A percentile compares a stretch with the other conserved stretches of the same genome.
Conservation (phyloP, 2,797 vertebrate genomes). For the Petrocephalus schoutedeni region DNA sequence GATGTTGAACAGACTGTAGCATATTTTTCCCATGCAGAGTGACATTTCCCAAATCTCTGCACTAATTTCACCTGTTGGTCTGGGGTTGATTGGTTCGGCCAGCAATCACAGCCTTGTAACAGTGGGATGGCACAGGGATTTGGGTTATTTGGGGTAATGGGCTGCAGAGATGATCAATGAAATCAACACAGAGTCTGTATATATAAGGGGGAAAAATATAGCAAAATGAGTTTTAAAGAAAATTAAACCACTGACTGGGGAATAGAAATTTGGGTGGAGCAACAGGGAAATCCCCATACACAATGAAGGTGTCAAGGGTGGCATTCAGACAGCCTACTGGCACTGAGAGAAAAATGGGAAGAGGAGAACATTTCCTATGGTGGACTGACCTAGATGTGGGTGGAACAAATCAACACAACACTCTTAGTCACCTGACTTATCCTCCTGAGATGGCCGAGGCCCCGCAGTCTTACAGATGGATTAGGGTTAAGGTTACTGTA, state of each 20-base stretch:
- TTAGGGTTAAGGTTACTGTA: neutral
- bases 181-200: neutral
- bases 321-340: neutral
- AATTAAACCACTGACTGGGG: neutral
- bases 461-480: neutral
- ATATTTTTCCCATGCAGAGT: neutral
- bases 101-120: neutral
- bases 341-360: neutral
- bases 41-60: neutral
- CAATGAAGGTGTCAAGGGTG: neutral
- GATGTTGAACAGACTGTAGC: neutral
- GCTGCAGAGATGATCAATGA: neutral
- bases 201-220: neutral
- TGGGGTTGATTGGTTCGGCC: neutral
- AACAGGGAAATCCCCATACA: neutral
- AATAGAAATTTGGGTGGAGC: neutral
- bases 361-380: neutral
- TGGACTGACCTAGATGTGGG: neutral
- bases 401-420: neutral
- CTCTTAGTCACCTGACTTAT: neutral
- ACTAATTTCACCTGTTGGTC: neutral
- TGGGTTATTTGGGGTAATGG: neutral
- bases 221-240: neutral
- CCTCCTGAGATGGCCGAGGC: neutral
- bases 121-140: neutral